These are phyloP conservation scores for Isaurus tuberculatus DNA, from an alignment of 92 coral and sea anemone genomes.

Conservation along the genomic window DNA sequence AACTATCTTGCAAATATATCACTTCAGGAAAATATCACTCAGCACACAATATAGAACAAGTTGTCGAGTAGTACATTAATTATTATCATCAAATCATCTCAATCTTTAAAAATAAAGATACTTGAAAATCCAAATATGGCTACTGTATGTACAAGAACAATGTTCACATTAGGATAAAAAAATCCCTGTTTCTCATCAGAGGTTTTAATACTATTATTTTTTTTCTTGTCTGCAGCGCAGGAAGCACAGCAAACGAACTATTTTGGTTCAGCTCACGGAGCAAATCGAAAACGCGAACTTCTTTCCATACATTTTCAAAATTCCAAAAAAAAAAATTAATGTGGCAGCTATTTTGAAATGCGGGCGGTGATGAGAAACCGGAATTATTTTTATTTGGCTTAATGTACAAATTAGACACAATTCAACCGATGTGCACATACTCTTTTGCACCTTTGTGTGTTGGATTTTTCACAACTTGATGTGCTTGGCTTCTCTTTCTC, in stretches of 20 bases:
- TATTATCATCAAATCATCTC: neutral
- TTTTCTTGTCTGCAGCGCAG: conserved; percentile 2
- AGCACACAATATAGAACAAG: neutral
- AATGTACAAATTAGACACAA: conserved; percentile 14
- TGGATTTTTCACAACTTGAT: conserved; percentile 9
- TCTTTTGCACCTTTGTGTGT: conserved; percentile 23
- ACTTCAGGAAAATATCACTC: conserved; percentile 10
- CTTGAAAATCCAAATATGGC: conserved; percentile 17
- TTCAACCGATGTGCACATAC: conserved; percentile 9
- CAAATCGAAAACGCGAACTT: neutral
- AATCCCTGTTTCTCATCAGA: conserved; percentile 7
- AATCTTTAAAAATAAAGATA: conserved; percentile 10
- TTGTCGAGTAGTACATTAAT: neutral
- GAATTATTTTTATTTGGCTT: neutral
- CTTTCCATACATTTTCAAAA: neutral
- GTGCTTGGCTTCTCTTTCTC: neutral
- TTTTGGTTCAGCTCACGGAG: conserved; percentile 18
- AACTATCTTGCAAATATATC: conserved; percentile 1
- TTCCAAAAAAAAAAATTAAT: neutral
- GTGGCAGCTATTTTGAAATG: conserved; percentile 3
- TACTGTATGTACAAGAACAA: conserved; percentile 10
- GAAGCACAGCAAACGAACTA: neutral
- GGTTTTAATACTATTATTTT: neutral
- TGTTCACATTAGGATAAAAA: neutral
- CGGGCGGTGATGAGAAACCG: neutral